These are phyloP conservation scores for Oryzias melastigma DNA, from an alignment of 2,113 vertebrate species.

Conservation along the genomic window DNA sequence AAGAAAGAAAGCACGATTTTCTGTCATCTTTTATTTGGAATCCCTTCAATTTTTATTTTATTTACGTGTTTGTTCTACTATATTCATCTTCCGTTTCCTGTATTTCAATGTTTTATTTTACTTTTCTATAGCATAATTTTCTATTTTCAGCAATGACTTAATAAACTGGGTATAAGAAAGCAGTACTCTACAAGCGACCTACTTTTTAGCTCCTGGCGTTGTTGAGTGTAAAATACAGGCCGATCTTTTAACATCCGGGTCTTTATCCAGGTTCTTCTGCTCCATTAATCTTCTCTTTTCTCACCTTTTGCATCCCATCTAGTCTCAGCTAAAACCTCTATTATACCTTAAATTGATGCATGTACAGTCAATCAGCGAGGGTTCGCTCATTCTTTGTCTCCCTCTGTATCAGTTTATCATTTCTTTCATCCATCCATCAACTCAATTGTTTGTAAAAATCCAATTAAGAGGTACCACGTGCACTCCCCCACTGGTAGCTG, in stretches of 20 bases:
- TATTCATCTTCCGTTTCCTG: neutral
- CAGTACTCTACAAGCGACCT: constrained; percentile 10
- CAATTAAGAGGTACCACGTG: constrained; percentile 30
- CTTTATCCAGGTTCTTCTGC: neutral
- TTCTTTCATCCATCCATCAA: constrained; percentile 21
- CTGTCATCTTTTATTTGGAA: constrained; percentile 3
- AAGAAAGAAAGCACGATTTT: too few relatives aligned
- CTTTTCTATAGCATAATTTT: too few relatives aligned
- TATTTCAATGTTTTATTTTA: neutral
- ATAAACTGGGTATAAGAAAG: too few relatives aligned
- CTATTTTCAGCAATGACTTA: too few relatives aligned
- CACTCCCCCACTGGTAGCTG: constrained; percentile 1
- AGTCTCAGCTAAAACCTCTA: constrained; percentile 10
- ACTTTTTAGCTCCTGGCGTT: constrained; percentile 13
- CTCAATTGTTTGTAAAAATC: constrained; percentile 36
- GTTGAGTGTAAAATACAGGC: constrained; percentile 12
- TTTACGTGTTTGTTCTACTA: neutral
- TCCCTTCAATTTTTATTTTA: neutral
- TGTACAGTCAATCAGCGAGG: constrained; percentile 17
- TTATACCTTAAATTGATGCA: constrained; percentile 23
- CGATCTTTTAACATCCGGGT: neutral
- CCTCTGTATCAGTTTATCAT: neutral
- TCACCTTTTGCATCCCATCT: constrained; percentile 26
- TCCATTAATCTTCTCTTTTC: constrained; percentile 5
- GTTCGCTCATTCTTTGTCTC: constrained; percentile 5